Conservation (phyloP, 2,797 vertebrate species). For the Sylvia borin region DNA sequence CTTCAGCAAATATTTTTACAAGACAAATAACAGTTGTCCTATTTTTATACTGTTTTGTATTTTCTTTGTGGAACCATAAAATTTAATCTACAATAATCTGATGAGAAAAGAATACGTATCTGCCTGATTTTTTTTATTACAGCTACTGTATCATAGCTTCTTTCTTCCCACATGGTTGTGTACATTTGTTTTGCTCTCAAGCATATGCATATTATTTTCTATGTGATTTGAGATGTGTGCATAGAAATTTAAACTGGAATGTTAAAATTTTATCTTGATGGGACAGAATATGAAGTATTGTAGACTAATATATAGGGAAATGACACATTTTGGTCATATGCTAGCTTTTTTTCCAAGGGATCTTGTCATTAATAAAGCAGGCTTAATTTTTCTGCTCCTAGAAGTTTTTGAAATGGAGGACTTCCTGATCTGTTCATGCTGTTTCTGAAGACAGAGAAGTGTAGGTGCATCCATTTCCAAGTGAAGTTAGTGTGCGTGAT, state of each 20-base stretch:
- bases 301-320: background rate
- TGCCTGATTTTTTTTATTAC: background rate
- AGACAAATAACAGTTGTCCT: background rate
- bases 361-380: background rate
- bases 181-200: background rate
- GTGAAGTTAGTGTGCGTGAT: rapidly evolving
- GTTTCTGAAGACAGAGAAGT: background rate
- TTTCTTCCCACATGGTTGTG: background rate
- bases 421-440: background rate
- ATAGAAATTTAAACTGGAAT: background rate
- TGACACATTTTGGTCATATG: background rate
- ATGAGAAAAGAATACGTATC: background rate
- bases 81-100: background rate
- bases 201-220: background rate
- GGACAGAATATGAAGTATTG: background rate
- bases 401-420: background rate
- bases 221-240: background rate
- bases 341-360: background rate
- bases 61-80: background rate
- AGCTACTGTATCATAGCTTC: background rate
- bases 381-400: background rate
- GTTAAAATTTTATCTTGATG: background rate
- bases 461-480: background rate
- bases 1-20: slow-evolving; percentile 37
- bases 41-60: background rate